phyloP scores from a whole-genome alignment of 2,888 invertebrate species.

The Uloborus plumipes region DNA sequence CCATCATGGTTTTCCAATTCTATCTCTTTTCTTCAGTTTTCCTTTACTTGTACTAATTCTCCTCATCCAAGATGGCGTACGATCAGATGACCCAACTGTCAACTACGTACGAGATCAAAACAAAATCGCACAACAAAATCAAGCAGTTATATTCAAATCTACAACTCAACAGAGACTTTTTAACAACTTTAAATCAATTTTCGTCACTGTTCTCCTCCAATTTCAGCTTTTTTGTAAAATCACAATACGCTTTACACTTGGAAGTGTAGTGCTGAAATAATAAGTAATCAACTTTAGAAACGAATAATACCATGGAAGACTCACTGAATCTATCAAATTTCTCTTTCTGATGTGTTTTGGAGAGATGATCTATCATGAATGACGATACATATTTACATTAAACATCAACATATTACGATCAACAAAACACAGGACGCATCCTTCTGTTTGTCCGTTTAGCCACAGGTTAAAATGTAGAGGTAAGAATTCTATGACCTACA shows the following conservation, averaged over 20 bases:
- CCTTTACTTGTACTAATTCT: neutral
- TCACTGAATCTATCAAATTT: slow-evolving; percentile 36
- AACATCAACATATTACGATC: slow-evolving; percentile 57
- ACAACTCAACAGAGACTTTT: no score
- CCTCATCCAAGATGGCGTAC: neutral
- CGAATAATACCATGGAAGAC: slow-evolving; percentile 42
- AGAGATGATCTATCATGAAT: slow-evolving; percentile 42
- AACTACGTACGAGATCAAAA: neutral
- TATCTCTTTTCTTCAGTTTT: neutral
- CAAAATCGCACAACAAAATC: no score
- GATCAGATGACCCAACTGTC: neutral
- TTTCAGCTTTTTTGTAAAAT: neutral
- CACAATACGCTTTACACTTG: slow-evolving; percentile 7
- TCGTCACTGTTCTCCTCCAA: no score
- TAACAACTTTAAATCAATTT: no score
- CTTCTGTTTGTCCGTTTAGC: slow-evolving; percentile 11
- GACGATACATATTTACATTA: slow-evolving; percentile 57
- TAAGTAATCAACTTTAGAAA: no score
- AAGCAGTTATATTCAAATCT: no score
- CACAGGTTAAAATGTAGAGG: slow-evolving; percentile 35
- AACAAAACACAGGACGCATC: slow-evolving; percentile 44
- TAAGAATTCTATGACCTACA: slow-evolving; percentile 36
- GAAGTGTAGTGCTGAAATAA: no score
- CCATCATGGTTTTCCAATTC: slow-evolving; percentile 33
- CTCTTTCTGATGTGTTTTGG: slow-evolving; percentile 23